Base-by-base conservation (phyloP, 2,113 vertebrate genomes). In the Dromaius novaehollandiae region DNA sequence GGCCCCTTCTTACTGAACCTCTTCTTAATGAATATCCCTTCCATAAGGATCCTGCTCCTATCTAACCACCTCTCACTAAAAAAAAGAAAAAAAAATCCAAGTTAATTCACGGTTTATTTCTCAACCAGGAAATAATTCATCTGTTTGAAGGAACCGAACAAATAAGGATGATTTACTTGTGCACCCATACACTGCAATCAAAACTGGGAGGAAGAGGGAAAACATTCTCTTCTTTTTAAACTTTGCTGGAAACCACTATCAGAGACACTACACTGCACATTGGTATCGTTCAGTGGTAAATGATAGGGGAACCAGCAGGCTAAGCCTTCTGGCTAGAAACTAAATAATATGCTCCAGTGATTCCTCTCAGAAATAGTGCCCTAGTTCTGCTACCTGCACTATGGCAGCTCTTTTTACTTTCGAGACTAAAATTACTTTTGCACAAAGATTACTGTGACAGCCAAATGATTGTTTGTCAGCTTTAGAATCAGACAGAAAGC, bases 291-390 rank as follows among this genome's bases (percentile, higher is more conserved):
- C 68, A 77, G 40, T 13, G 6, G 9, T 28, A 82, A 79, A 60
- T 64, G 12, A 81, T 36, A 63, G 61, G 28, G 85, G 63, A 86
- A 79, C 7, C 46, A 78, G 13, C 60, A 36, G 25, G 28, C 19
- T 65, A 65, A 65, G 36, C 36, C 19, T 88, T 89, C 78, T 60
- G 51, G 83, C 56, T 36, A 80, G 84, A 85, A 93, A 64, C 81
- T 71, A 90, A 93, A 94, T 78, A 92, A 83, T 61, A 88, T 65
- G 38, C 42, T 90, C 46, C 84, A 94, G 17, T 70, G 69, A 84
- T 66, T 91, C 58, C 20, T 86, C 82, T 95, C 76, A 85, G 85
- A 96, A 93, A 89, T 28, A 90, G 64, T 83, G 93, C 83, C 86
- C 71, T 87, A 44, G 16, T 85, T 93, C 78, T 89, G 53, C 60